Percentiles rank a stretch among this genome's conserved stretches.
These are phyloP conservation scores for Amblyopsis hoosieri DNA, from an alignment of 2,797 vertebrate genomes.

Conservation along the genomic window DNA sequence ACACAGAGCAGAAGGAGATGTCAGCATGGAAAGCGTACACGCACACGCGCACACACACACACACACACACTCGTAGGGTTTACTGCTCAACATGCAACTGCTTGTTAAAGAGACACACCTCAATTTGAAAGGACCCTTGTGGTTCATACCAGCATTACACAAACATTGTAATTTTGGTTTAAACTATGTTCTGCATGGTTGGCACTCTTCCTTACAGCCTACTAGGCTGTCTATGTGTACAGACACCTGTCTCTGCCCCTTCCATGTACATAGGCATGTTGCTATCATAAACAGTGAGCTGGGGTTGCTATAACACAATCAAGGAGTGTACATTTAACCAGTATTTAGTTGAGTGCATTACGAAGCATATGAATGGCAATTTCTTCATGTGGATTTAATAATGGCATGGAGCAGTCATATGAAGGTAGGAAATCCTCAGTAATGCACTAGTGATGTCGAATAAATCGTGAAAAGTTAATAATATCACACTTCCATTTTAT, in stretches of 20 bases:
- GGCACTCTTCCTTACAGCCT: no score
- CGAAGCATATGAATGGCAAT: not conserved
- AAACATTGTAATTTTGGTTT: no score
- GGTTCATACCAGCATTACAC: no score
- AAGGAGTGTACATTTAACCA: slow-evolving; percentile 7
- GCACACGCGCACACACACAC: slow-evolving; percentile 6
- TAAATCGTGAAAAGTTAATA: slow-evolving; percentile 26
- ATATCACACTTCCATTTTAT: slow-evolving; percentile 39
- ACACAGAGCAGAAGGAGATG: slow-evolving; percentile 57
- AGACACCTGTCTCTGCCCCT: no score
- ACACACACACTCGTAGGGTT: slow-evolving; percentile 6
- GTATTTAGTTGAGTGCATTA: slow-evolving; percentile 2
- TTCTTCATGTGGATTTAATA: not conserved
- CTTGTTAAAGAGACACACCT: slow-evolving; percentile 8
- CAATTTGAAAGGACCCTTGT: no score
- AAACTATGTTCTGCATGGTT: no score
- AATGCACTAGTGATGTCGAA: slow-evolving; percentile 45
- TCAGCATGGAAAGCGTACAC: slow-evolving; percentile 28
- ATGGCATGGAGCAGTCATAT: slow-evolving; percentile 3
- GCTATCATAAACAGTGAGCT: no score
- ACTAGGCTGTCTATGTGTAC: no score
- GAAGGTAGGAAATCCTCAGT: slow-evolving; percentile 26
- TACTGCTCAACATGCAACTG: slow-evolving; percentile 16
- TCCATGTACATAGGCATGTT: no score
- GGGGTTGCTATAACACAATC: no score